Evolutionary conservation across 1,140 invertebrate genomes (phyloP), one percentile per base, ranked within the genome.

Genomic region (Cydia splendana): DNA sequence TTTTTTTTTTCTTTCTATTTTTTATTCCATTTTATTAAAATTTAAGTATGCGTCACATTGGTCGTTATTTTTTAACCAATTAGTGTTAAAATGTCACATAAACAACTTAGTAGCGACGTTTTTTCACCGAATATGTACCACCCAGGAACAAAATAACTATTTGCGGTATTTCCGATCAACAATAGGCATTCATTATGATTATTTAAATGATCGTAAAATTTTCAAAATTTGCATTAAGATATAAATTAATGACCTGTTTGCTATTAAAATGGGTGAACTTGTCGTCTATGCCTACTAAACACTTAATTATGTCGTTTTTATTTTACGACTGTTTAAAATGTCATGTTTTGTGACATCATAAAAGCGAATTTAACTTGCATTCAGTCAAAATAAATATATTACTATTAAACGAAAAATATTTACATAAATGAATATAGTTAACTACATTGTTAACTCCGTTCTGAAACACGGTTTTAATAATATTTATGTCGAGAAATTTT

Each of bases 131-230:
- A 77, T 28, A n/a, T 73, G 24, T 77, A 76, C 81, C 80, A 80
- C 81, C 80, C 83, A 82, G 65, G 48, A 67, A 77, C 73, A 79
- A 79, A 79, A 75, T 78, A 75, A 79, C 73, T 77, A 79, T 82
- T 87, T 90, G 85, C 81, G 88, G 90, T 86, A 90, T 91, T 90
- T 89, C 88, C 88, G 88, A 87, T 90, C 83, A 87, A 79, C 78
- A 71, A 89, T 86, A 62, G 20, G 57, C n/a, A 87, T 87, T 87
- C 85, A 87, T 89, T 90, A 62, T 62, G 20, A 62, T 62, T 62
- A 62, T 62, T 62, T 62, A 89, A 85, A 79, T 79, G 69, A 65
- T 78, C 82, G 73, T 85, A 82, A 87, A 87, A 77, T 69, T 51
- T 77, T 77, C 65, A 77, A 84, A 86, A 86, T 87, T 86, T 87